phyloP scores from a whole-genome alignment of 2,888 invertebrate genomes.

The Atrina japonica region DNA sequence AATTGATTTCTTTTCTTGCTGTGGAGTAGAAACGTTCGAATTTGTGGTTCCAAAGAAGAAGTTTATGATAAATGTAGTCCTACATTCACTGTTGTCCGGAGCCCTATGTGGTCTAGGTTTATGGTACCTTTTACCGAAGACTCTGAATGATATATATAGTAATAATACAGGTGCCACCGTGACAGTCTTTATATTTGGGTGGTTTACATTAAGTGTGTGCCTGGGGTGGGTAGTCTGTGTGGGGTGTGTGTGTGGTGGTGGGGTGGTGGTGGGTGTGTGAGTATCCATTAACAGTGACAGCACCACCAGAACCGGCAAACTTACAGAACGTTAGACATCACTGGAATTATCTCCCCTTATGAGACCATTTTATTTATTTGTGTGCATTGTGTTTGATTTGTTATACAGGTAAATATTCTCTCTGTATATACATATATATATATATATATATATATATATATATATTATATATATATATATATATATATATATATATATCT shows the following conservation, averaged over 20 bases:
- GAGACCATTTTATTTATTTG: slow-evolving; percentile 75
- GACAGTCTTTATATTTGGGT: slow-evolving; percentile 73
- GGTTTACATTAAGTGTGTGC: slow-evolving; percentile 74
- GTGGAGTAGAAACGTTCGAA: slow-evolving; percentile 74
- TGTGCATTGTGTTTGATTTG: slow-evolving; percentile 71
- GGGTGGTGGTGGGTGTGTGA: no score
- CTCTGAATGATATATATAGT: slow-evolving; percentile 69
- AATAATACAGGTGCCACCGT: slow-evolving; percentile 70
- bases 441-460: no score
- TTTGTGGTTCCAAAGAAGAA: slow-evolving; percentile 76
- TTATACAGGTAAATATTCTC: slow-evolving; percentile 71
- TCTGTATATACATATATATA: no score
- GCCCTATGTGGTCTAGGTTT: slow-evolving; percentile 69
- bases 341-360: slow-evolving; percentile 72
- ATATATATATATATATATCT: no score
- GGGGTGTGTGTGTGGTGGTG: no score
- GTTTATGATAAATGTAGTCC: slow-evolving; percentile 71
- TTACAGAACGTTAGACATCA: slow-evolving; percentile 73
- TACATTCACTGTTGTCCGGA: slow-evolving; percentile 73
- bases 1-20: slow-evolving; percentile 75
- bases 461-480: no score
- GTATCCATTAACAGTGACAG: slow-evolving; percentile 74
- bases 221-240: no score
- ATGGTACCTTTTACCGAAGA: slow-evolving; percentile 73
- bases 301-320: slow-evolving; percentile 78